Percentiles rank a stretch among this genome's conserved stretches.
phyloP scores from a whole-genome alignment of 2,888 invertebrate species.

The Ypsolopha scabrella region DNA sequence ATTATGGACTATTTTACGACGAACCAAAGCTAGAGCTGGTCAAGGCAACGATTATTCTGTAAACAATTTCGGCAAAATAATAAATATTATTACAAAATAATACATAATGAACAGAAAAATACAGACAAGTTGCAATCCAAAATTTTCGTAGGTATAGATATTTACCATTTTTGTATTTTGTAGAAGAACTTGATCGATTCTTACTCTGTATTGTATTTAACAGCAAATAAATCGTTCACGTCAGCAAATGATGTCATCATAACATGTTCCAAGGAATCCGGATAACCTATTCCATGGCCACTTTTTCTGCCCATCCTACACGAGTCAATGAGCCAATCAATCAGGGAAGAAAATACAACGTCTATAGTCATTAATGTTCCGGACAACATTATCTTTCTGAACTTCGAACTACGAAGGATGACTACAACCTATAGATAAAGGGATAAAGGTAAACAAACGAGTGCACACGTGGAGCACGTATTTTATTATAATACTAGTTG shows the following conservation, averaged over 20 bases:
- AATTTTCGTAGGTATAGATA: not conserved
- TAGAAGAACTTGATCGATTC: not conserved
- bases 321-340: slow-evolving; percentile 26
- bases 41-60: slow-evolving; percentile 32
- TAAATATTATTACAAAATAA: slow-evolving; percentile 1
- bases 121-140: not conserved
- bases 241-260: slow-evolving; percentile 54
- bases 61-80: slow-evolving; percentile 1
- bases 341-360: slow-evolving; percentile 26
- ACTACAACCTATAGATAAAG: not conserved
- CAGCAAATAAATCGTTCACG: slow-evolving; percentile 11
- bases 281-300: slow-evolving; percentile 51
- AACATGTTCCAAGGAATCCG: slow-evolving; percentile 52
- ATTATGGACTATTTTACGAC: slow-evolving; percentile 30
- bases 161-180: too few relatives aligned
- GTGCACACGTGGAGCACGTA: not conserved
- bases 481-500: not conserved
- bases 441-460: too few relatives aligned
- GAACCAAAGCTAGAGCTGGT: slow-evolving; percentile 19
- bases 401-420: not conserved
- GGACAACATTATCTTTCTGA: slow-evolving; percentile 18
- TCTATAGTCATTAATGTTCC: slow-evolving; percentile 20
- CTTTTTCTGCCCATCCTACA: slow-evolving; percentile 55
- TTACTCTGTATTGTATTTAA: not conserved
- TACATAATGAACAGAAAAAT: not conserved